Evolutionary conservation across 2,797 vertebrate genomes (phyloP), one percentile per base, ranked within the genome.

Genomic region (Neosilurus hyrtlii): DNA sequence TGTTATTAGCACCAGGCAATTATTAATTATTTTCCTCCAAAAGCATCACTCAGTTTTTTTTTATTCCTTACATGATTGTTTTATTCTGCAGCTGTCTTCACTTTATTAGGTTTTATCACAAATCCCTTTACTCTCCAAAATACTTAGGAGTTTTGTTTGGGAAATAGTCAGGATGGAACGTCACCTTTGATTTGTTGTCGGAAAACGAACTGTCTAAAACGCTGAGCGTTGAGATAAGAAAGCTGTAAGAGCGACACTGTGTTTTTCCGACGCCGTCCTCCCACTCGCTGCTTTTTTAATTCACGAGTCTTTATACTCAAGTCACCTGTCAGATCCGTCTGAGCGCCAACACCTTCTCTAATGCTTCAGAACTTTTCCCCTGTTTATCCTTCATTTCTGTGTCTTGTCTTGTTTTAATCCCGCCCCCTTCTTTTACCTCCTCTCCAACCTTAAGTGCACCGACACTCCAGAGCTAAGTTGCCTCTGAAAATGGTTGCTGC

Each of bases 401-500:
- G 30, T 20, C 54, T 61, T 15, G 62, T 68, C 62, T 70, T 54
- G 6, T 76, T 63, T 57, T 75, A 72, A 82, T 78, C 71, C 51
- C 70, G 59, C 54, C 12, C 54, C 9, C 49, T 15, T 43, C 43
- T 80, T 68, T 81, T 84, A 78, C 79, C 18, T 24, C 54, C 3
- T 15, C 59, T 74, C 80, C 61, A 66, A 63, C 68, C 84, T 78
- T 70, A 88, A 84, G 57, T 87, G 81, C 86, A 88, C 87, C 86
- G 88, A 92, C 90, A 89, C 85, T 82, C 76, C 71, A 67, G 78
- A 89, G 83, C 89, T 84, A 81, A 85, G 71, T 88, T 86, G 80
- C 67, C 57, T 87, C 85, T 75, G 82, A 93, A 15, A 91, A 90
- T 90, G 86, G 90, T 89, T 88, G 87, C 83, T 84, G 90, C 86